Percentiles rank a stretch among this genome's conserved stretches.
These are phyloP conservation scores for Thripadectes ignobilis DNA, from an alignment of 2,797 vertebrate species.

Conservation along the genomic window DNA sequence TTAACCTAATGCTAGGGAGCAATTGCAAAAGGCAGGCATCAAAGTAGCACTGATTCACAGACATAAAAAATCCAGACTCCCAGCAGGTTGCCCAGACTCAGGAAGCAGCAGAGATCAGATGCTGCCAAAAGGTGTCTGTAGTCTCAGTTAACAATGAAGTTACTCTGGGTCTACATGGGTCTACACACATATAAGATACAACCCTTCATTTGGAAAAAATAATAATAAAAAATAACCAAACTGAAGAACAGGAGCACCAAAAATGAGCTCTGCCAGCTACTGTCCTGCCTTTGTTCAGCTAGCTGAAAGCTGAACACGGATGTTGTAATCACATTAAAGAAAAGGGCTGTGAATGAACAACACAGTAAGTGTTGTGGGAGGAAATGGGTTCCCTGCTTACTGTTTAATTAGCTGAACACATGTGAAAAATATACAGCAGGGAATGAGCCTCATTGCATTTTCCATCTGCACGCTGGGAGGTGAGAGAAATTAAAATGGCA, in stretches of 20 bases:
- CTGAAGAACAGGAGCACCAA: background rate
- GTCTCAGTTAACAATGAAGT: conserved; percentile 4
- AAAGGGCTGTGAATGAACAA: conserved; percentile 12
- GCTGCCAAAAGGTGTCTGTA: background rate
- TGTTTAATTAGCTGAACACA: conserved; percentile 17
- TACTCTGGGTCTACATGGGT: conserved; percentile 66
- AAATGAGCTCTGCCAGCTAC: background rate
- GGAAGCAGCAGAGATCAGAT: conserved; percentile 1
- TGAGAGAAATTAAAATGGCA: conserved; percentile 39
- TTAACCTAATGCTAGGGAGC: background rate
- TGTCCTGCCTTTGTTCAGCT: background rate
- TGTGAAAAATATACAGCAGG: background rate
- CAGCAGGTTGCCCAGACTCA: conserved; percentile 7
- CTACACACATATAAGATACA: background rate
- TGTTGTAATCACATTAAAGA: background rate
- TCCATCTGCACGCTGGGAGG: conserved; percentile 1
- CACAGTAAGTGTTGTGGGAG: background rate
- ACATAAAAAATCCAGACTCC: background rate
- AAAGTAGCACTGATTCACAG: background rate
- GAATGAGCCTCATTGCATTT: background rate
- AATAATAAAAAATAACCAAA: background rate
- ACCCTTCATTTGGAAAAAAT: background rate
- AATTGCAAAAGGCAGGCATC: background rate
- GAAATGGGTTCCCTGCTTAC: background rate
- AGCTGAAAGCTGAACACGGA: background rate